Conservation (phyloP, 2,113 vertebrate species). For the Corythaeola cristata region DNA sequence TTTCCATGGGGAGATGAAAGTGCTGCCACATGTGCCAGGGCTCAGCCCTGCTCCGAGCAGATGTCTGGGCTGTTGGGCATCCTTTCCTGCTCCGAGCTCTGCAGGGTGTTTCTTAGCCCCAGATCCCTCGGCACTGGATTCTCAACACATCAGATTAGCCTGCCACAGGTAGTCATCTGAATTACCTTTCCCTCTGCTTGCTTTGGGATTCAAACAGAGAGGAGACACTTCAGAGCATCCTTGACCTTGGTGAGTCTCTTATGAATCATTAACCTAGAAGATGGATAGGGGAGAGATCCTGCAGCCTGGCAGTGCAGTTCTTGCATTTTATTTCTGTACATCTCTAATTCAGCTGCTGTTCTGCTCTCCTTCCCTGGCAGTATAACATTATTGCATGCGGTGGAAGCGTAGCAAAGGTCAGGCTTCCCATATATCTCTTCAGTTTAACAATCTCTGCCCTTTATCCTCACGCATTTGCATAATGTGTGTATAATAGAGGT, state of each 20-base stretch:
- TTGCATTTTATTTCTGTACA: not conserved
- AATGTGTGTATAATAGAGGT: not conserved
- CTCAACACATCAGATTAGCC: not conserved
- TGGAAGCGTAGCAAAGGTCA: not conserved
- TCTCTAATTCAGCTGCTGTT: not conserved
- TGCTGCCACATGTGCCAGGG: fast-evolving
- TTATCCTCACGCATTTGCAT: not conserved
- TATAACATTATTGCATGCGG: not conserved
- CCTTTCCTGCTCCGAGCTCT: not conserved
- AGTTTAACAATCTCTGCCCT: not conserved
- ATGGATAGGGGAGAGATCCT: not conserved
- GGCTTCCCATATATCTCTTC: not conserved
- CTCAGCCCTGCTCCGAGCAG: not conserved
- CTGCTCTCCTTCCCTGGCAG: not conserved
- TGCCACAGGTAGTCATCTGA: not conserved
- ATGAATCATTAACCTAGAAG: not conserved
- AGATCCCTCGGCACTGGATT: fast-evolving
- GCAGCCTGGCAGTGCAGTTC: not conserved
- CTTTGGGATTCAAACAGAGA: not conserved
- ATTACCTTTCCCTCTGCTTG: not conserved
- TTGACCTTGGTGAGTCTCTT: not conserved
- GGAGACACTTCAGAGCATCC: not conserved
- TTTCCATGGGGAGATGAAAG: fast-evolving
- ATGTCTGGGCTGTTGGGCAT: not conserved
- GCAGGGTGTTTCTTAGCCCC: fast-evolving